phyloP scores from a whole-genome alignment of 2,888 invertebrate genomes.

The Stictocephala bisonia region DNA sequence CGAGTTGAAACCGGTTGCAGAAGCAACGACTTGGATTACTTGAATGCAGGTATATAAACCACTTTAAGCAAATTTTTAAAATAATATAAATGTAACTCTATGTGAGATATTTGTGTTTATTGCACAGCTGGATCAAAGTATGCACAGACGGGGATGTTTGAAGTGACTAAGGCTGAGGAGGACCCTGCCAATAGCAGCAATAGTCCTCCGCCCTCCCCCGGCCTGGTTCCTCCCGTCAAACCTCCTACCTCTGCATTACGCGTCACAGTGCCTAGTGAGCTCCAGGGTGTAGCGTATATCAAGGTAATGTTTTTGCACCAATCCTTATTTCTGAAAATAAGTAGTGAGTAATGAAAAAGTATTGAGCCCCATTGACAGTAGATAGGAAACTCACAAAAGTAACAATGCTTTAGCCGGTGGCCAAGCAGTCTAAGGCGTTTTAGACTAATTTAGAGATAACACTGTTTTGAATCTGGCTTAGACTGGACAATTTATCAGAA shows the following conservation, averaged over 20 bases:
- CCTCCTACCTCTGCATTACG: slow-evolving; percentile 81
- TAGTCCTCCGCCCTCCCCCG: slow-evolving; percentile 67
- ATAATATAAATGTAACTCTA: no score
- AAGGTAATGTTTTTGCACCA: slow-evolving; percentile 89
- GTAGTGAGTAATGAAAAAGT: slow-evolving; percentile 1
- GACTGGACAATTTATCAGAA: no score
- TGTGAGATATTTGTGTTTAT: neutral
- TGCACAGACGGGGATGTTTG: slow-evolving; percentile 93
- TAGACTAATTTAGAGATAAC: no score
- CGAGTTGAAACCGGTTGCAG: no score
- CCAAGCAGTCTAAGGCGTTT: no score
- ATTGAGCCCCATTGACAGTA: neutral
- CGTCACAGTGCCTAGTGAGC: slow-evolving; percentile 92
- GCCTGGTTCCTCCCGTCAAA: slow-evolving; percentile 67
- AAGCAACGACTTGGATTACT: no score
- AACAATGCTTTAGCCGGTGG: no score
- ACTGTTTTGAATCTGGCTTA: no score
- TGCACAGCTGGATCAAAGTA: slow-evolving; percentile 87
- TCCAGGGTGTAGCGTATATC: slow-evolving; percentile 96
- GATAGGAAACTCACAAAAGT: neutral
- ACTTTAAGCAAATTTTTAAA: no score
- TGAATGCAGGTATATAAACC: no score
- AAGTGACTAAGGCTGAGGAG: slow-evolving; percentile 94
- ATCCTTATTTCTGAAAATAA: no score
- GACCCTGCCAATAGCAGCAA: slow-evolving; percentile 65